Evolutionary conservation across 2,113 vertebrate genomes (phyloP).

Genomic region (Tricholaema leucomelas): DNA sequence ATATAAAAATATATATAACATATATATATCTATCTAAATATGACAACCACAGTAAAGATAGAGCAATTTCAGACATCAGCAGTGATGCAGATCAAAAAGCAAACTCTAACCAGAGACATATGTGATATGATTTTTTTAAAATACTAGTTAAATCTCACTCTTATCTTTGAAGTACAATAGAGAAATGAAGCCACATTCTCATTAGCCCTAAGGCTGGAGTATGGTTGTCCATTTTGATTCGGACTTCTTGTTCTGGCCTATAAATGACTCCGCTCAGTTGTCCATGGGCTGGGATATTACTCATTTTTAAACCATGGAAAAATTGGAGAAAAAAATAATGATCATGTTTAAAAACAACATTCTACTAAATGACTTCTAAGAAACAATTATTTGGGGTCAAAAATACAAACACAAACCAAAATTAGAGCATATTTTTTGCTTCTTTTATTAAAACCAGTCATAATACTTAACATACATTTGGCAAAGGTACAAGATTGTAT

Average conservation of each 20-base stretch:
- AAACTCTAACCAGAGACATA: background rate
- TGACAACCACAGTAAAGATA: background rate
- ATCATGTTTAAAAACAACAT: background rate
- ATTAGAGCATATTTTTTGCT: background rate
- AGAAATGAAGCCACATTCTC: background rate
- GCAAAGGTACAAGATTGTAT: background rate
- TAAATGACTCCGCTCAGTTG: background rate
- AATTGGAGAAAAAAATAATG: background rate
- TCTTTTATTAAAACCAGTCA: slow-evolving; percentile 44
- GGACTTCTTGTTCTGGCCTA: background rate
- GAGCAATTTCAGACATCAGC: background rate
- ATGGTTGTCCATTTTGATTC: background rate
- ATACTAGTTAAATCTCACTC: background rate
- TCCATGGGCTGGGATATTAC: background rate
- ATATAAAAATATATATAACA: no score
- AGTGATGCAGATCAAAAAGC: background rate
- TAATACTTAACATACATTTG: background rate
- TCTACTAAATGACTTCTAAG: background rate
- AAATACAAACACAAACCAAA: background rate
- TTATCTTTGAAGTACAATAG: background rate
- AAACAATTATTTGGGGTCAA: background rate
- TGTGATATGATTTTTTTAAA: background rate
- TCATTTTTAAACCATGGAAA: background rate
- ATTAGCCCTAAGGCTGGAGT: background rate
- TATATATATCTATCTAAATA: background rate